Conservation (phyloP, 2,113 vertebrate genomes). For the sheep (Ovis aries) region ARS-UI_Ramb_v3.0 NC_056056.1:140285001-140285500, state of each 20-base stretch:
- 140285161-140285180: background rate
- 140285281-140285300: background rate
- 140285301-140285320: background rate
- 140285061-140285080: background rate
- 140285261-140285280: background rate
- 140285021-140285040: background rate
- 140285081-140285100: background rate
- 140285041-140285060: background rate
- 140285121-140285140: background rate
- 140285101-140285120: background rate
- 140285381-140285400: background rate
- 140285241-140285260: background rate
- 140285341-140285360: background rate
- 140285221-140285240: background rate
- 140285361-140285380: background rate
- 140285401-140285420: background rate
- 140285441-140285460: background rate
- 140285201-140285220: background rate
- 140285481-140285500: background rate
- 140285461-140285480: background rate
- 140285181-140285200: background rate
- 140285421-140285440: background rate
- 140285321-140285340: background rate
- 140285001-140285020: background rate
- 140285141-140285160: background rate